These are phyloP conservation scores for Rafetus swinhoei DNA, from an alignment of 2,113 vertebrate genomes.

Conservation along the genomic window DNA sequence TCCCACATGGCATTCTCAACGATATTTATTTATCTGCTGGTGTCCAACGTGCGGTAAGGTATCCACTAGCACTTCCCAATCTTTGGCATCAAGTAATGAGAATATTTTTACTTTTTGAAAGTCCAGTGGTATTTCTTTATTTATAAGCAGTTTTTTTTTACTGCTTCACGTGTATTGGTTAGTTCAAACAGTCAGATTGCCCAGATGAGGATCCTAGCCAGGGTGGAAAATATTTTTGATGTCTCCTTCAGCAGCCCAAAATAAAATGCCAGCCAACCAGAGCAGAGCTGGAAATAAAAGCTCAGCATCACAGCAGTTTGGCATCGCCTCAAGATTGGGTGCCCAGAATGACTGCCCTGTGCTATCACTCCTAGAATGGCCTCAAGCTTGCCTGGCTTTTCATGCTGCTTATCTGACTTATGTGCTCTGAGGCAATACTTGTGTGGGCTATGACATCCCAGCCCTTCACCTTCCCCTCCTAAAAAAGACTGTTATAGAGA, in stretches of 20 bases:
- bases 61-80: conserved; percentile 15
- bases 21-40: conserved; percentile 19
- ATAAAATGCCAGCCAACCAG: background rate
- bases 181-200: background rate
- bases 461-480: background rate
- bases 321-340: background rate
- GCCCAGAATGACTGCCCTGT: background rate
- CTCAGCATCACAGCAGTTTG: background rate
- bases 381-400: background rate
- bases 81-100: background rate
- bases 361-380: background rate
- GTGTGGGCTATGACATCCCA: background rate
- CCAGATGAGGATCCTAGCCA: background rate
- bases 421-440: background rate
- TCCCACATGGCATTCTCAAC: conserved; percentile 1
- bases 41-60: conserved; percentile 41
- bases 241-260: background rate
- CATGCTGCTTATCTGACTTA: background rate
- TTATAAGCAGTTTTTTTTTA: background rate
- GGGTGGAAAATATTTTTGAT: background rate
- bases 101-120: conserved; percentile 3
- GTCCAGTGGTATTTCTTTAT: conserved; percentile 13
- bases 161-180: background rate
- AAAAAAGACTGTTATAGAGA: background rate
- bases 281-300: background rate